Conservation (phyloP, 2,888 invertebrate genomes). For the Agriopis leucophaearia region DNA sequence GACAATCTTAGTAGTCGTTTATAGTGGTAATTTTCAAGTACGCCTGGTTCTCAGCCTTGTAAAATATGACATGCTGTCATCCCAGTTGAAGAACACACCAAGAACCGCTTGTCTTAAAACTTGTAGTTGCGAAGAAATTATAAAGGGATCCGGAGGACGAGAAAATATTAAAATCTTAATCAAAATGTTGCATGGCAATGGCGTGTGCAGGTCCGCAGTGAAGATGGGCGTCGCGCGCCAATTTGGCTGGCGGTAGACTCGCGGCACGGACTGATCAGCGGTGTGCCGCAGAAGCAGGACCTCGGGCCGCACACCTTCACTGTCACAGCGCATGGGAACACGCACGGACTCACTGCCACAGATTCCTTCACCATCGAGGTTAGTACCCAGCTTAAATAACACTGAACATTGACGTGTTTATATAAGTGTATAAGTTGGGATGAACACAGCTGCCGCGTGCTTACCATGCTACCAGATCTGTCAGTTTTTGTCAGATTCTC, state of each 20-base stretch:
- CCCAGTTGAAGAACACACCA: no score
- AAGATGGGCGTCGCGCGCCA: constrained; percentile 81
- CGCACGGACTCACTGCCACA: constrained; percentile 84
- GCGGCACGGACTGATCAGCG: constrained; percentile 89
- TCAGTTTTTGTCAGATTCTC: background rate
- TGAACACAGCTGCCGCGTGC: no score
- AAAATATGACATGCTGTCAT: no score
- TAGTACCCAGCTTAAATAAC: background rate
- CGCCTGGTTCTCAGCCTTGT: no score
- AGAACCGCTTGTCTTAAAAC: background rate
- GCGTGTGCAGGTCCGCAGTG: constrained; percentile 69
- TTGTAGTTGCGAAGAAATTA: background rate
- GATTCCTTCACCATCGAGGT: constrained; percentile 91
- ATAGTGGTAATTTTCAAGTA: no score
- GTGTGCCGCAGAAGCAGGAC: constrained; percentile 90
- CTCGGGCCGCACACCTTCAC: constrained; percentile 89
- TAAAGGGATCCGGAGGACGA: no score
- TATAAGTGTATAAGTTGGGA: no score
- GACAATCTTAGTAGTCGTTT: no score
- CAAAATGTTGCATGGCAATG: background rate
- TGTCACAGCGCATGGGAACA: constrained; percentile 84
- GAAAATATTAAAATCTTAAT: background rate
- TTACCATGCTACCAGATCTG: background rate
- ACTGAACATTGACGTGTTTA: background rate
- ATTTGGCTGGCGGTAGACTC: constrained; percentile 91